Evolutionary conservation across 2,888 invertebrate genomes (phyloP), one percentile per base, ranked within the genome.

Genomic region (Lasius platythorax): DNA sequence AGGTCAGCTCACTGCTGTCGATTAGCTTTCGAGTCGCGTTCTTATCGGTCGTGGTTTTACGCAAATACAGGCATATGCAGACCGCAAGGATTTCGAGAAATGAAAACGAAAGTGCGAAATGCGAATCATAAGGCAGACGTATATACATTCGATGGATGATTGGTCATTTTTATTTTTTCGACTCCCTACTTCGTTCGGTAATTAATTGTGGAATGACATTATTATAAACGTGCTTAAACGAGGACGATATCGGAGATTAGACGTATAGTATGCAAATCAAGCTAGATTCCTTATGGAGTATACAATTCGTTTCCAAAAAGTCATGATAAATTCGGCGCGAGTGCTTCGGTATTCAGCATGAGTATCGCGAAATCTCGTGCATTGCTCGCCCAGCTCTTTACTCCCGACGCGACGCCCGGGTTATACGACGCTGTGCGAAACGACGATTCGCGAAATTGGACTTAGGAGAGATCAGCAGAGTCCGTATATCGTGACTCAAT

Each of bases 1-100:
- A 90, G 94, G 94, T 91, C 93, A 91, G 67, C 63, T 18, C 67
- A 53, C 50, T 61, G 43, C 68, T 53, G 83, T 64, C 53, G 86
- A 79, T 87, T 83, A 61, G 84, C 85, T 88, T 89, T 88, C 90
- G 85, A 86, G 89, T 86, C 85, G 64, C 84, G 87, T 86, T 79
- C 90, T 90, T 88, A 89, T 88, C 90, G 86, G 66, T 64, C 83
- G 76, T 50, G 82, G 79, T 58, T 40, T 90, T 90, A 91, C 86
- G 90, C 88, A 90, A 91, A 90, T 88, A 81, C 74, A 61, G 82
- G 58, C 79, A 46, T 61, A 53, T 30, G 79, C 67, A 61, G 63
- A 43, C n/a, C 56, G 88, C 85, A 30, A 67, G 30, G 78, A 89
- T 88, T 89, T 89, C 84, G 86, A 82, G 73, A 83, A 84, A 37